Conservation (phyloP, 2,113 vertebrate species). For the Megaceryle torquata region DNA sequence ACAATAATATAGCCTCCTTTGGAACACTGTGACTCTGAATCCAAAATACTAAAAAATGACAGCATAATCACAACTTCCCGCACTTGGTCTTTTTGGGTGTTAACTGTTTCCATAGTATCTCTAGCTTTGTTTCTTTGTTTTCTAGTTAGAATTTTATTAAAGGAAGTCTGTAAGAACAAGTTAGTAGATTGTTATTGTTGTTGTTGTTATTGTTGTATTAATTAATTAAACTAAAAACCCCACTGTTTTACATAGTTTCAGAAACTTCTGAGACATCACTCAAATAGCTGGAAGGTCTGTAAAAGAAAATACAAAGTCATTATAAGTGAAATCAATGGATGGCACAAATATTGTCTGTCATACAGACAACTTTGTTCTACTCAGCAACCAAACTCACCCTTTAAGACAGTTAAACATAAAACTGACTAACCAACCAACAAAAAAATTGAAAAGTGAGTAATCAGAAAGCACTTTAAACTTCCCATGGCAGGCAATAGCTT, state of each 20-base stretch:
- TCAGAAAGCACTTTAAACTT: background rate
- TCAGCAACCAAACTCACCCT: background rate
- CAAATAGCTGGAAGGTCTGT: background rate
- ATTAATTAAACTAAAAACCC: background rate
- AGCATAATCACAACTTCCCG: background rate
- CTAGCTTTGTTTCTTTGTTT: background rate
- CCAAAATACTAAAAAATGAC: background rate
- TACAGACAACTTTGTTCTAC: background rate
- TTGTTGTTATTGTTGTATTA: background rate
- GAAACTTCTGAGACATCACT: background rate
- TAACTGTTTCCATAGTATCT: background rate
- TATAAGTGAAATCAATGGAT: background rate
- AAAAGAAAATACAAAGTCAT: background rate
- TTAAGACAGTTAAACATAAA: background rate
- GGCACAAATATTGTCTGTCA: background rate
- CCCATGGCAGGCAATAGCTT: background rate
- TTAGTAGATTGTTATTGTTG: background rate
- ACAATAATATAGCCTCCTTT: background rate
- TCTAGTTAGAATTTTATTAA: background rate
- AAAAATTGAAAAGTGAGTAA: background rate
- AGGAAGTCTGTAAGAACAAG: background rate
- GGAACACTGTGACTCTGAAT: background rate
- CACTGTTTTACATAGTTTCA: background rate
- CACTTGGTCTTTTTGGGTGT: background rate
- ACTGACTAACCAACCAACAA: background rate